phyloP scores from a whole-genome alignment of 2,113 vertebrate genomes.

The Tricholaema leucomelas region DNA sequence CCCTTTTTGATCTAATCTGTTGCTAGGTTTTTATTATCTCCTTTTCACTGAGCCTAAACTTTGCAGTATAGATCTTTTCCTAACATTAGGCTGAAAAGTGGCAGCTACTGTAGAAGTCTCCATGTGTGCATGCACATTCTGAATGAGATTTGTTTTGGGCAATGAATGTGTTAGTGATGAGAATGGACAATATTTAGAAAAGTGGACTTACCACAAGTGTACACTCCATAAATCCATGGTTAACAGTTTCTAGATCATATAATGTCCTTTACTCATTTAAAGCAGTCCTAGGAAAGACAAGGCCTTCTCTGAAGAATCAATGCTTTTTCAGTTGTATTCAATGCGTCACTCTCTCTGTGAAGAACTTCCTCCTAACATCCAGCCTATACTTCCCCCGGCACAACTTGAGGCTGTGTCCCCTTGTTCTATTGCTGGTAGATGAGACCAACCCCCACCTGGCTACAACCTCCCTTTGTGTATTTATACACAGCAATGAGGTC shows the following conservation, averaged over 20 bases:
- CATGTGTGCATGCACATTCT: neutral
- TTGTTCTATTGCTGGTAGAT: too few relatives aligned
- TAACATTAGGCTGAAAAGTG: neutral
- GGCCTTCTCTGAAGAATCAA: neutral
- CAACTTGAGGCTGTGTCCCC: too few relatives aligned
- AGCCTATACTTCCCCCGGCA: too few relatives aligned
- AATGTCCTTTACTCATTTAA: neutral
- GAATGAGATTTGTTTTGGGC: neutral
- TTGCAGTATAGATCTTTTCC: neutral
- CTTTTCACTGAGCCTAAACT: neutral
- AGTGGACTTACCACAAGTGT: accelerated
- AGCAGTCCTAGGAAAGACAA: neutral
- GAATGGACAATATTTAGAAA: neutral
- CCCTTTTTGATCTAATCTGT: neutral
- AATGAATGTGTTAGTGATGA: neutral
- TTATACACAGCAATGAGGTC: too few relatives aligned
- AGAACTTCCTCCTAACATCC: too few relatives aligned
- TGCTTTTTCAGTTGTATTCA: neutral
- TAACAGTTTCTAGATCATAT: neutral
- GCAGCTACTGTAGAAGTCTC: neutral
- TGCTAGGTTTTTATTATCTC: neutral
- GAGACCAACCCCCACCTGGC: too few relatives aligned
- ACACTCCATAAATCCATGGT: neutral
- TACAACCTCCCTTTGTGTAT: too few relatives aligned
- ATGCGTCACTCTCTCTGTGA: too few relatives aligned